Evolutionary conservation across 2,113 vertebrate species (phyloP).

Genomic region (Aphelocoma coerulescens): DNA sequence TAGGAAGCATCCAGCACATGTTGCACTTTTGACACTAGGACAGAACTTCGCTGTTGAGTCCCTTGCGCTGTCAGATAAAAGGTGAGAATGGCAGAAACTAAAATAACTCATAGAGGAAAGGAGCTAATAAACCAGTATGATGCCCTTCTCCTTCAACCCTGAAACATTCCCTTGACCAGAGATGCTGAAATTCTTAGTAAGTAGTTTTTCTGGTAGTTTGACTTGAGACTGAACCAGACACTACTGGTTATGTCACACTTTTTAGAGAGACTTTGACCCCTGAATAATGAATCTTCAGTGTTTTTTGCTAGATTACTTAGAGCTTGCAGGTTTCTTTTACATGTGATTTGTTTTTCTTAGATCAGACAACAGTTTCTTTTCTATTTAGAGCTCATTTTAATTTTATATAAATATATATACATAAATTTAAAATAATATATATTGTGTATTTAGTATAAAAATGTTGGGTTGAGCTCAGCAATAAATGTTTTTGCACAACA

Average conservation of each 20-base stretch:
- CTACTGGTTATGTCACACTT: not conserved
- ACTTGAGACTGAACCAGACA: not conserved
- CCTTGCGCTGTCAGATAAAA: not conserved
- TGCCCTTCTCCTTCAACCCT: constrained; percentile 16
- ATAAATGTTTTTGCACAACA: constrained; percentile 71
- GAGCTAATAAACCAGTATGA: not conserved
- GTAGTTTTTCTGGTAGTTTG: not conserved
- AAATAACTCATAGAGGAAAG: not conserved
- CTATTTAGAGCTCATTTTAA: constrained; percentile 67
- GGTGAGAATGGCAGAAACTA: not conserved
- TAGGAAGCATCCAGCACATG: constrained; percentile 11
- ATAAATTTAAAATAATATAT: constrained; percentile 68
- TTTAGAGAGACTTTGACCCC: not conserved
- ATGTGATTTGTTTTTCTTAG: constrained; percentile 61
- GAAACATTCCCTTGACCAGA: constrained; percentile 9
- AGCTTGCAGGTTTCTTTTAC: constrained; percentile 49
- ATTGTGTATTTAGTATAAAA: constrained; percentile 68
- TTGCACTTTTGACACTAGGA: constrained; percentile 41
- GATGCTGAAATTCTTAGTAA: constrained; percentile 24
- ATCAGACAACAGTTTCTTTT: constrained; percentile 61
- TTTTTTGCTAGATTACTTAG: constrained; percentile 40
- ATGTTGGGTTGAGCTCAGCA: constrained; percentile 72
- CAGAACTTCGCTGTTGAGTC: constrained; percentile 10
- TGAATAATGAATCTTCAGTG: not conserved
- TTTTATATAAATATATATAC: constrained; percentile 69